Evolutionary conservation across 2,888 invertebrate genomes (phyloP), one percentile per base, ranked within the genome.

Genomic region (Agrotis segetum): DNA sequence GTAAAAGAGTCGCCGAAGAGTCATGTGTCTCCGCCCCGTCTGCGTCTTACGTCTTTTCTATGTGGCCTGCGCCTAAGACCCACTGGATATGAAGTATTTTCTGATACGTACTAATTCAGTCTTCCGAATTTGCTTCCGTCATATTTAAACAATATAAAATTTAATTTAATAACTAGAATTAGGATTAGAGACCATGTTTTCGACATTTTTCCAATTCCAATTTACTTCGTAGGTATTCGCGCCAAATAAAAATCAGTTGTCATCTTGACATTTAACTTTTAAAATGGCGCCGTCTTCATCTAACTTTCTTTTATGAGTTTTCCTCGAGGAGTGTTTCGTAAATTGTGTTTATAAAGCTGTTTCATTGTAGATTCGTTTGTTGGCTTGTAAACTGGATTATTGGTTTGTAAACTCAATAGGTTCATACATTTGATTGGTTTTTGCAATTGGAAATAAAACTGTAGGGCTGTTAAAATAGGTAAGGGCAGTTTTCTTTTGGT

Each of bases 261-360:
- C 74, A 77, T 78, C 77, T 82, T 77, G 78, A 82, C 85, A 82
- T 87, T 84, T 86, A 87, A 87, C 83, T 87, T 87, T 77, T 85
- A 86, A 84, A 82, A 83, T 83, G 84, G 82, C 84, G 76, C 13
- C 68, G 75, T 56, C 66, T 71, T 76, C 77, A 66, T 81, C 76
- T 78, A 85, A 88, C 84, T 88, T 88, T 87, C 82, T 87, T 85
- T 85, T 83, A 78, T 81, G 79, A 84, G 85, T 81, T 87, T 82
- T 78, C 77, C 71, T 82, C 71, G 62, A 68, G 50, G 74, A 81
- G 84, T 66, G 77, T 77, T 79, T 83, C 76, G 73, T 81, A 85
- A 84, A 85, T 85, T 85, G 84, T 85, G 82, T 87, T 88, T 83
- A 85, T 86, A 84, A 84, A 85, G 83, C 81, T 84, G 79, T 79